phyloP scores from a whole-genome alignment of 2,888 invertebrate genomes.

The Idaea aversata region DNA sequence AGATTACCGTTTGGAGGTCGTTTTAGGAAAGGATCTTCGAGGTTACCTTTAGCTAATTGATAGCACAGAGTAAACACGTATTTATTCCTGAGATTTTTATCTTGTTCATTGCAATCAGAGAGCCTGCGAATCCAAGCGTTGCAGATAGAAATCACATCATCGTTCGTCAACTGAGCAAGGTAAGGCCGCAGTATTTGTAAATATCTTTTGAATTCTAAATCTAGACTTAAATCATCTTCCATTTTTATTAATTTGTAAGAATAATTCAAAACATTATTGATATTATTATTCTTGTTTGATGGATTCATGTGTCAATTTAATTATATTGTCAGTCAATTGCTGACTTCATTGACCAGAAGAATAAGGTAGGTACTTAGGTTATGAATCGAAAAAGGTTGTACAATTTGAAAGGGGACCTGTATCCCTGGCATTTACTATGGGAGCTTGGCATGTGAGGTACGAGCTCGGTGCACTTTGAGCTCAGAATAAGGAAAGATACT shows the following conservation, averaged over 20 bases:
- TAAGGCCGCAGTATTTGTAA: conserved; percentile 63
- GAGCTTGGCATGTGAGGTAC: no score
- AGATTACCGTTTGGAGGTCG: conserved; percentile 47
- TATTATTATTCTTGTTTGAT: neutral
- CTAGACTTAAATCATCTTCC: conserved; percentile 52
- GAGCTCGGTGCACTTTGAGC: no score
- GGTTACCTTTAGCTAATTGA: conserved; percentile 58
- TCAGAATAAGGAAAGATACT: no score
- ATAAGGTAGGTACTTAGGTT: neutral
- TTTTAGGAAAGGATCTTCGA: conserved; percentile 57
- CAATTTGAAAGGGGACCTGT: no score
- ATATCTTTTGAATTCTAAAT: conserved; percentile 63
- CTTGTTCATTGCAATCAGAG: conserved; percentile 46
- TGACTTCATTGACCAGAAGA: neutral
- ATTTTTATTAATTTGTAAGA: conserved; percentile 29
- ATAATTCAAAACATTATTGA: neutral
- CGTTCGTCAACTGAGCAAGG: conserved; percentile 51
- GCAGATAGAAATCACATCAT: conserved; percentile 54
- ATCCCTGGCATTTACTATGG: no score
- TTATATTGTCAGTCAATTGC: neutral
- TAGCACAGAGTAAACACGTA: conserved; percentile 63
- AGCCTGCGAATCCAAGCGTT: conserved; percentile 67
- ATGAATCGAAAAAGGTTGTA: neutral
- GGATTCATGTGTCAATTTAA: no score
- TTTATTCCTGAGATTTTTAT: conserved; percentile 60